A percentile compares a stretch with the other conserved stretches of the same genome.
Evolutionary conservation across 2,113 vertebrate species (phyloP).

Genomic region (Atherinomorus stipes): DNA sequence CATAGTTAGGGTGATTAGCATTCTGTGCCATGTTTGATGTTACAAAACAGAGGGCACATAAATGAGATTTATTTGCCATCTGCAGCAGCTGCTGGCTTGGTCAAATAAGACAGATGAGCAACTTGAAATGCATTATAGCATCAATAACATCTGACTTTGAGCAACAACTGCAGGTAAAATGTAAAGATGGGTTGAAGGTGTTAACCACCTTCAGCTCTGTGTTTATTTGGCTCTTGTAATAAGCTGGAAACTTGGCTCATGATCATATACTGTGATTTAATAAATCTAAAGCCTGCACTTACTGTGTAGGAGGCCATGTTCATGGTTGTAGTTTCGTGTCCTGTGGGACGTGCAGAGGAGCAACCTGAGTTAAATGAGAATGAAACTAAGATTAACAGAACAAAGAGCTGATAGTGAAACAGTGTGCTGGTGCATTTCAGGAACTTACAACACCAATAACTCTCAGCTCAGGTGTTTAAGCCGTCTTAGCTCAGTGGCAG

Average conservation of each 20-base stretch:
- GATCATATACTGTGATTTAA: not conserved
- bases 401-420: not conserved
- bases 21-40: conserved; percentile 6
- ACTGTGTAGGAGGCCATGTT: not conserved
- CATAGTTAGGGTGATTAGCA: not conserved
- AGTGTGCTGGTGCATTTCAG: not conserved
- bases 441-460: conserved; percentile 4
- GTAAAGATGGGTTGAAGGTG: conserved; percentile 27
- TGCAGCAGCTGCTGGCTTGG: conserved; percentile 9
- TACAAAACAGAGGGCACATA: conserved; percentile 6
- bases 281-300: not conserved
- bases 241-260: not conserved
- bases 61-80: conserved; percentile 22
- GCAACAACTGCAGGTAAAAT: not conserved
- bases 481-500: too few relatives aligned
- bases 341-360: conserved; percentile 15
- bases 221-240: not conserved
- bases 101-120: conserved; percentile 12
- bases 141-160: not conserved
- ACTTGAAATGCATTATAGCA: conserved; percentile 1
- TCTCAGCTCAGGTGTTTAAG: conserved; percentile 5
- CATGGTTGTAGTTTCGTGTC: conserved; percentile 4
- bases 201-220: not conserved
- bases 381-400: conserved; percentile 8
- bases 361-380: conserved; percentile 18